Conservation (phyloP, 2,888 invertebrate species). For the Drosophila antonietae region DNA sequence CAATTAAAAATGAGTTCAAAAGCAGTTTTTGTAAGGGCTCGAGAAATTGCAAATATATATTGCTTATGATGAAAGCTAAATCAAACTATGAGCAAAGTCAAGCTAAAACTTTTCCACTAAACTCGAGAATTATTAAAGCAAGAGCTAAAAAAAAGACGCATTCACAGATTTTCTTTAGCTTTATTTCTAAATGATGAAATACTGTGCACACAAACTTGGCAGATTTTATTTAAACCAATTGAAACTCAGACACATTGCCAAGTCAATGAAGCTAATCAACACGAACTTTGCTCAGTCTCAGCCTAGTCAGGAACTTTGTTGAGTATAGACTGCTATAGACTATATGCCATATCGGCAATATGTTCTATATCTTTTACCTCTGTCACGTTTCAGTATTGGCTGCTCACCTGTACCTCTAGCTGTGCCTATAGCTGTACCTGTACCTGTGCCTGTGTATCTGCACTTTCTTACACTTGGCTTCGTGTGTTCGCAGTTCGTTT, state of each 20-base stretch:
- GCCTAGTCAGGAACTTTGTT: background rate
- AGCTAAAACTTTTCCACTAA: background rate
- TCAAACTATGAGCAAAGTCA: background rate
- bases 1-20: background rate
- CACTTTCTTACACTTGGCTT: conserved; percentile 5
- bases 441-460: background rate
- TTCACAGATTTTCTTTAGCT: background rate
- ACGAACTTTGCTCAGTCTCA: background rate
- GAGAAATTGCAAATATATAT: background rate
- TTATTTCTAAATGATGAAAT: too few relatives aligned
- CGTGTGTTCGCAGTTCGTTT: background rate
- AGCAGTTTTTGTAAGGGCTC: background rate
- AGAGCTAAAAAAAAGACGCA: background rate
- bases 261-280: background rate
- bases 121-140: background rate
- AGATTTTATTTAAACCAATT: background rate
- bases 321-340: background rate
- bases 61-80: background rate
- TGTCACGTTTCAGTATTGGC: background rate
- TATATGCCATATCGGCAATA: background rate
- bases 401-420: conserved; percentile 3
- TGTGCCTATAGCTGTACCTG: too few relatives aligned
- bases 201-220: too few relatives aligned
- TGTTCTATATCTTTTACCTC: background rate
- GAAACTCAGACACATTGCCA: background rate